phyloP scores from a whole-genome alignment of 2,888 invertebrate genomes.

The Spatulosminthurus flaviceps region DNA sequence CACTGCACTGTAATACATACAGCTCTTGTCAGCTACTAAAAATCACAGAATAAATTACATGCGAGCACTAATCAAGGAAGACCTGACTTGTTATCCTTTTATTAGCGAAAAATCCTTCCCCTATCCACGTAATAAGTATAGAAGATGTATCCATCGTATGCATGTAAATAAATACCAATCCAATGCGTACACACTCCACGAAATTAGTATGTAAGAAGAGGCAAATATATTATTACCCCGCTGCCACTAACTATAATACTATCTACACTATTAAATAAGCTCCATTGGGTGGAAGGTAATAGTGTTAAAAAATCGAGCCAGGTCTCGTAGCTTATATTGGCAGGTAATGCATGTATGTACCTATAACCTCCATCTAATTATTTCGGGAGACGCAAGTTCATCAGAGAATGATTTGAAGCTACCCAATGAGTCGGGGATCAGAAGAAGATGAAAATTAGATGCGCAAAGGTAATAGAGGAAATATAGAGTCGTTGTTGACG shows the following conservation, averaged over 20 bases:
- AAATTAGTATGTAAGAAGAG: too few relatives aligned
- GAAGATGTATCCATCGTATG: too few relatives aligned
- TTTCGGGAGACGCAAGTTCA: neutral
- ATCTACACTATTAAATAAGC: too few relatives aligned
- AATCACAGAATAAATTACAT: too few relatives aligned
- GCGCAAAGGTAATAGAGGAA: neutral
- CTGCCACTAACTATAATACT: too few relatives aligned
- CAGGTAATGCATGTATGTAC: neutral
- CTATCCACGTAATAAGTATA: too few relatives aligned
- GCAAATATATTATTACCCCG: too few relatives aligned
- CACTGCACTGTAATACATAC: too few relatives aligned
- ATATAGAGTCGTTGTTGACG: neutral
- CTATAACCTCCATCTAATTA: neutral
- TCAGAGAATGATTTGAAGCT: neutral
- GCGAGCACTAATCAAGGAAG: neutral
- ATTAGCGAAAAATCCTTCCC: neutral
- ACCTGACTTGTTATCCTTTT: neutral
- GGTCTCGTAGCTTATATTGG: neutral
- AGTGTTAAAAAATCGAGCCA: neutral
- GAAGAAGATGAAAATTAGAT: slow-evolving; percentile 29
- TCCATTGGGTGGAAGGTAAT: neutral
- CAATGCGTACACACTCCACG: too few relatives aligned
- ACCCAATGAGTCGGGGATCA: slow-evolving; percentile 21
- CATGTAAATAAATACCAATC: too few relatives aligned
- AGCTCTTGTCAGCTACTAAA: neutral